Base-by-base conservation (phyloP, 2,888 invertebrate genomes). In the Polydrusus tereticollis region DNA sequence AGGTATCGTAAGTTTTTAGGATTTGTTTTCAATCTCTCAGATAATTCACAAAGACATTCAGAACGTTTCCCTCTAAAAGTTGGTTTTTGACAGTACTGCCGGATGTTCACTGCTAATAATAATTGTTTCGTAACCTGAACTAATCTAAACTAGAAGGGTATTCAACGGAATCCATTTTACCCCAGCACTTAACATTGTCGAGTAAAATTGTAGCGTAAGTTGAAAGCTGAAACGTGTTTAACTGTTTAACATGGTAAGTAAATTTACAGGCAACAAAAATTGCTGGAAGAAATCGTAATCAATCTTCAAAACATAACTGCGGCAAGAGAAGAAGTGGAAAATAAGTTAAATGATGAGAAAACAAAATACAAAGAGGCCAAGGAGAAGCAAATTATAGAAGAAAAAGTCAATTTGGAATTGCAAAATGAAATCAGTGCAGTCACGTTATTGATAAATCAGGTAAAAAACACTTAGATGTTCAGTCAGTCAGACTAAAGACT, bases 381-480 rank as follows among this genome's bases (percentile, higher is more conserved):
- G 26, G 72, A 74, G 20, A 57, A 66, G 20, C 16, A 73, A n/a
- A 57, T 73, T 5, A 47, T 20, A 0, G 55, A 71, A 6, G 76
- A 77, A 63, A 79, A 72, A 55, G 57, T 16, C 21, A 68, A 59
- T 68, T 69, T 23, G 1, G 88, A 90, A 78, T 80, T 90, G 2
- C 85, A 85, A 0, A 86, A 87, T 59, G 91, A 92, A 80, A 78
- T 91, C 60, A 90, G 91, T 76, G 88, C 88, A 0, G 83, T 91
- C 21, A 85, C 87, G 4, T 82, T 87, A 0, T 83, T 91, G 4
- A 87, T 89, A 70, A 85, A 86, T 7, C 90, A 91, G 59, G 74
- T 74, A 63, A 16, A 16, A 8, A 47, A 36, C 8, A 12, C 2
- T 12, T 36, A 12, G 12, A n/a, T 12, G 12, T 8, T 10, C 8